Evolutionary conservation across 2,113 vertebrate species (phyloP), one percentile per base, ranked within the genome.

Genomic region (Micronycteris hirsuta): DNA sequence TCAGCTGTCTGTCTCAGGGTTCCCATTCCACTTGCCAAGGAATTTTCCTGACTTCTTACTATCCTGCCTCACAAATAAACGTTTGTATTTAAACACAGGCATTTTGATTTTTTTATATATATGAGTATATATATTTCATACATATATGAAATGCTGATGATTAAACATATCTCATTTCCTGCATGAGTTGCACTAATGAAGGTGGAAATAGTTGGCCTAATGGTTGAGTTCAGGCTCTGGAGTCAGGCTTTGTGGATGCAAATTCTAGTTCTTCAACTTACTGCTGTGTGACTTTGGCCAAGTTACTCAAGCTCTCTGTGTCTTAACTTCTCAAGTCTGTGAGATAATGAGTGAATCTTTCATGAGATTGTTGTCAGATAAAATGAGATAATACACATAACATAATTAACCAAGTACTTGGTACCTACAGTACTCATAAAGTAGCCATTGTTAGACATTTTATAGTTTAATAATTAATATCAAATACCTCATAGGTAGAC

Each of bases 81-180:
- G 87, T 5, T 38, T 65, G 8, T 65, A 31, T 77, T 54, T 38
- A 67, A 77, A 56, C n/a, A 78, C 8, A 49, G 43, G 2, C 7
- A 70, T 90, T 95, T 95, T 80, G 12, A 70, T 90, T n/a, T n/a
- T n/a, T n/a, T 96, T 86, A 31, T 76, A 41, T 61, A 13, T 17
- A 31, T n/a, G n/a, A n/a, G n/a, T n/a, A n/a, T 58, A 14, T 63
- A 80, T 22, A 56, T 58, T 96, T 86, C 67, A n/a, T 77, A 45
- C 49, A 16, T 17, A n/a, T 58, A 17, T 56, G 33, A 80, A 80
- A 87, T 88, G 13, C 4, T 74, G 14, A 63, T 58, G 16, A 76
- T 80, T 80, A 54, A 56, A 38, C 7, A 5, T 5, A 54, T 82
- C 68, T 91, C 7, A 49, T 43, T 80, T 38, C 24, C n/a, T 43